These are phyloP conservation scores for Drosophila histrio DNA, from an alignment of 2,888 invertebrate genomes.

Conservation along the genomic window DNA sequence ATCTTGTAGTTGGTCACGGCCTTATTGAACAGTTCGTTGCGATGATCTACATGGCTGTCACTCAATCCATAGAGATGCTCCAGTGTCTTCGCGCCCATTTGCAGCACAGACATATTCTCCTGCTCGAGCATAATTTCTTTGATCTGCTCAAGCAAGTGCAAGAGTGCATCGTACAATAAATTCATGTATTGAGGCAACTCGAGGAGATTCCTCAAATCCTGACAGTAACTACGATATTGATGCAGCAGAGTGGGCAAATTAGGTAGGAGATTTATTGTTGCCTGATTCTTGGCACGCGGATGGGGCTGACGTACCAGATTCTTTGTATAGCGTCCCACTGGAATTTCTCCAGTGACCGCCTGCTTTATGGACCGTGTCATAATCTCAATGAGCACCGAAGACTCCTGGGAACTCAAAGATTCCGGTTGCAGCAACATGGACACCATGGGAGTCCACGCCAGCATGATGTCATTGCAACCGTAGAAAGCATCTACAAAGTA, in stretches of 20 bases:
- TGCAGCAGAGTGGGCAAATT: constrained; percentile 21
- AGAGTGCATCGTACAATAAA: not conserved
- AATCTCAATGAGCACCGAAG: constrained; percentile 53
- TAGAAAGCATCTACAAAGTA: constrained; percentile 55
- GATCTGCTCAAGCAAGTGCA: constrained; percentile 24
- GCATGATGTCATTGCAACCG: constrained; percentile 26
- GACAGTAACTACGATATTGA: not conserved
- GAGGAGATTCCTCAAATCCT: constrained; percentile 39
- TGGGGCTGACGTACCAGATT: constrained; percentile 19
- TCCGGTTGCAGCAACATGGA: constrained; percentile 33
- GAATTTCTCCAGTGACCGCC: constrained; percentile 54
- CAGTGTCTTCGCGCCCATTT: constrained; percentile 33
- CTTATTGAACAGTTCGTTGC: constrained; percentile 27
- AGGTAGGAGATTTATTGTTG: constrained; percentile 20
- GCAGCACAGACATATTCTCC: constrained; percentile 21
- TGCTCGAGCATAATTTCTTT: constrained; percentile 32
- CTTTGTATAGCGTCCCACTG: constrained; percentile 53
- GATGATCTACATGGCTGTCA: not conserved
- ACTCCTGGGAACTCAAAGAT: not conserved
- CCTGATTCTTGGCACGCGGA: not conserved
- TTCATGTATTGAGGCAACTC: constrained; percentile 43
- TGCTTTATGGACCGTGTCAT: constrained; percentile 44
- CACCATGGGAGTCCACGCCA: constrained; percentile 51
- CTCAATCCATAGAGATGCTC: constrained; percentile 7
- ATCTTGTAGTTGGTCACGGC: constrained; percentile 42